Conservation (phyloP, 2,797 vertebrate genomes). For the Coreius guichenoti region DNA sequence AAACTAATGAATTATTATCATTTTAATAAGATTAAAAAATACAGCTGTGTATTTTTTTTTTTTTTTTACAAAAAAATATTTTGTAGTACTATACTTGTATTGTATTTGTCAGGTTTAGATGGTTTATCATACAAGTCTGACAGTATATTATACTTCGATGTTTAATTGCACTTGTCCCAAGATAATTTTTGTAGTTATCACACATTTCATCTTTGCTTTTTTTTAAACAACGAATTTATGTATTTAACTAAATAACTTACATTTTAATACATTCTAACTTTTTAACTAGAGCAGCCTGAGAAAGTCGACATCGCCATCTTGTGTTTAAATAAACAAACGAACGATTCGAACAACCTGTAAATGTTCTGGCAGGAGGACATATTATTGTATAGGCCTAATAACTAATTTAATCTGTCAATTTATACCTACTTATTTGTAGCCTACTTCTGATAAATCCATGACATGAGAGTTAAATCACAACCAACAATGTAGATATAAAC, state of each 20-base stretch:
- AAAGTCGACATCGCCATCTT: slow-evolving; percentile 15
- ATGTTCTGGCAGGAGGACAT: neutral
- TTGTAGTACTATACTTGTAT: neutral
- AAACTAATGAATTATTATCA: neutral
- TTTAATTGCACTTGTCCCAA: neutral
- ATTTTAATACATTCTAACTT: neutral
- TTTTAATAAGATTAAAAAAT: neutral
- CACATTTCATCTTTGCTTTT: neutral
- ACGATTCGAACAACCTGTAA: neutral
- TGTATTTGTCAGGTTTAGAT: too few relatives aligned
- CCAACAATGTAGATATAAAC: neutral
- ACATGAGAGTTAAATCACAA: neutral
- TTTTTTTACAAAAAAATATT: neutral
- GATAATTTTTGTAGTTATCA: neutral
- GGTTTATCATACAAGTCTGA: neutral
- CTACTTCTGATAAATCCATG: neutral
- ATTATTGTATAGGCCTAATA: neutral
- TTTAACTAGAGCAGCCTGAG: neutral
- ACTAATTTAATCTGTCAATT: neutral
- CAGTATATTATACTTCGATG: neutral
- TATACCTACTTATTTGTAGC: neutral
- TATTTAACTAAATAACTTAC: neutral
- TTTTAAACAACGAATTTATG: neutral
- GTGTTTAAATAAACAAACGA: neutral
- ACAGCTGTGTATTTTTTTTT: neutral